Conservation (phyloP, 2,888 invertebrate species). For the Apocheima hispidaria region DNA sequence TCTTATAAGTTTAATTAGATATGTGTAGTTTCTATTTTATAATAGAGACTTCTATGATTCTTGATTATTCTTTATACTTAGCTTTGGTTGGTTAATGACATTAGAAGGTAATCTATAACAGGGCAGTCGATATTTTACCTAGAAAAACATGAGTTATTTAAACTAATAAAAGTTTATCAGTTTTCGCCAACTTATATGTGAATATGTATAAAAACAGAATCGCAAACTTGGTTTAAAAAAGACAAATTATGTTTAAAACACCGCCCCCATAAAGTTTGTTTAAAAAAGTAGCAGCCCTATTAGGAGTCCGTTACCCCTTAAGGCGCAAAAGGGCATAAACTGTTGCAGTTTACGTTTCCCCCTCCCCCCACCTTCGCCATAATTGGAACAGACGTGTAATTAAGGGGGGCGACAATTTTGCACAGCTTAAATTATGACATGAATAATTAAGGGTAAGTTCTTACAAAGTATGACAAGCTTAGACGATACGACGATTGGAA, state of each 20-base stretch:
- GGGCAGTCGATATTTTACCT: no score
- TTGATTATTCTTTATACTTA: no score
- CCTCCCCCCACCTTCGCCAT: conserved; percentile 27
- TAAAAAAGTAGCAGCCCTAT: conserved; percentile 8
- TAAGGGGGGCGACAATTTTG: conserved; percentile 41
- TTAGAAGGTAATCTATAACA: no score
- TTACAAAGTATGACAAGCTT: conserved; percentile 13
- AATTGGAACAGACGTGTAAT: conserved; percentile 54
- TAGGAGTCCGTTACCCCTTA: conserved; percentile 17
- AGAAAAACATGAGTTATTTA: no score
- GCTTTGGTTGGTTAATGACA: no score
- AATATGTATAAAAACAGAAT: no score
- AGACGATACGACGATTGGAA: neutral
- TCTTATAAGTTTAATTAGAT: no score
- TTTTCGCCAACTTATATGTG: no score
- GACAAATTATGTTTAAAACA: neutral
- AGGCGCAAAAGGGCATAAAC: conserved; percentile 42
- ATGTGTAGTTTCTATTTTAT: no score
- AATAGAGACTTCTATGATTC: no score
- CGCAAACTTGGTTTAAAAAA: no score
- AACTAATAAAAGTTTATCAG: no score
- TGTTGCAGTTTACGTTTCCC: conserved; percentile 53
- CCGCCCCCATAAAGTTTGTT: neutral
- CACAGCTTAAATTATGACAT: conserved; percentile 25
- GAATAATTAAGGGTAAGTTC: conserved; percentile 21